phyloP scores from a whole-genome alignment of 2,113 vertebrate species.

The Malurus alboscapulatus region DNA sequence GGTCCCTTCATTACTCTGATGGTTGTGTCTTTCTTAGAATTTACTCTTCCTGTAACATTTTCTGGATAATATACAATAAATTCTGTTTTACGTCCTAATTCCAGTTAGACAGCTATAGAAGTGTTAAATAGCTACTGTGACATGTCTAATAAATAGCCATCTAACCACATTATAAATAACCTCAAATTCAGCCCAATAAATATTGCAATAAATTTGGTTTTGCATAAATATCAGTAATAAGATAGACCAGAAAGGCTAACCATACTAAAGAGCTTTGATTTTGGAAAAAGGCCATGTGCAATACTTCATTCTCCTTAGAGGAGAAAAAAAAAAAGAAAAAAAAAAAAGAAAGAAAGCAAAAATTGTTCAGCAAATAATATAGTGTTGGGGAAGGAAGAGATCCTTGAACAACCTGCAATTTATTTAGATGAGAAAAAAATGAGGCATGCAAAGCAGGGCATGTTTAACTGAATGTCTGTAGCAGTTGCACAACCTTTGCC shows the following conservation, averaged over 20 bases:
- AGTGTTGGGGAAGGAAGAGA: neutral
- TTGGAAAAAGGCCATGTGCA: neutral
- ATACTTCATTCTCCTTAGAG: neutral
- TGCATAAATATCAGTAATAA: slow-evolving; percentile 8
- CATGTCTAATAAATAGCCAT: slow-evolving; percentile 27
- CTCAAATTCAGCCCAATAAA: slow-evolving; percentile 19
- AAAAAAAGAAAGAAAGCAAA: accelerated
- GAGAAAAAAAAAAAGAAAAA: neutral
- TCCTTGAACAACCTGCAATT: neutral
- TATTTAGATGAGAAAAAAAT: neutral
- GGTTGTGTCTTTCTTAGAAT: neutral
- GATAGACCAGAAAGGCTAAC: neutral
- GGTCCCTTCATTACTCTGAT: neutral
- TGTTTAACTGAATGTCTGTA: neutral
- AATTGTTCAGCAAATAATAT: neutral
- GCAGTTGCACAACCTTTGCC: neutral
- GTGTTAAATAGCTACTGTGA: slow-evolving; percentile 13
- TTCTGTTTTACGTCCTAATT: neutral
- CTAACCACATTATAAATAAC: slow-evolving; percentile 57
- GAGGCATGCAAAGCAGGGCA: neutral
- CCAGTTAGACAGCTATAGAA: neutral
- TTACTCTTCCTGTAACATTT: neutral
- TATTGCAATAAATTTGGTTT: neutral
- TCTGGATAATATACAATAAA: neutral
- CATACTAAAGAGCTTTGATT: neutral